Base-by-base conservation (phyloP, 2,113 vertebrate genomes). In the Gnathonemus longibarbis region DNA sequence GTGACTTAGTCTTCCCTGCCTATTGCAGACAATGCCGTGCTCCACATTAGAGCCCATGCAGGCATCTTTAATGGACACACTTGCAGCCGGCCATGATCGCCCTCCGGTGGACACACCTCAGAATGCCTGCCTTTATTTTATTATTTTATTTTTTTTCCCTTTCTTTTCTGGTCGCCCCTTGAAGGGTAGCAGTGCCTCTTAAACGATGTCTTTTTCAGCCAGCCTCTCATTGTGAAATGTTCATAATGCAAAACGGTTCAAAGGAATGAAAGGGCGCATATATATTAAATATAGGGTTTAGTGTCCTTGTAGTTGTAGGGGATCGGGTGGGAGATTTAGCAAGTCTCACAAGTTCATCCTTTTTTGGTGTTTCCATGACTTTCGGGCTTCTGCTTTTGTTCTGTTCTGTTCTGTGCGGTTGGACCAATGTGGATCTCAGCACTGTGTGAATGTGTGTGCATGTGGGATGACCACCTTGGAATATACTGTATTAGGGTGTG, bases 221-320 rank as follows among this genome's bases (percentile, higher is more conserved):
- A 88, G 5, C 24, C 88, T 35, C 70, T 15, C 31, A 39, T 77
- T 77, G 70, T 35, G 70, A 88, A 46, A 46, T 19, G 62, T 74
- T 21, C 39, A 7, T 52, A 58, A 62, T 42, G 52, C 53, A 46
- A 27, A 88, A 74, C 13, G 8, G 31, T 77, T 66, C 45, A 27
- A 88, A 87, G 62, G 58, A 27, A 19, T 74, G 27, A 31, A 74
- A 74, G 88, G 48, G 15, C 7, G 31, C 70, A 70, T 49, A 88
- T 74, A 21, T 74, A 88, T 45, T 31, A 74, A 49, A 88, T 21
- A 46, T 45, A 48, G 87, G 42, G 10, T 74, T 88, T 88, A 88
- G 88, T 88, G 27, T 74, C 45, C 42, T 35, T 19, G 35, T 77
- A 77, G 35, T 77, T 77, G 70, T 58, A 48, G 58, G 13, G 21